Base-by-base conservation (phyloP, 2,888 invertebrate genomes). In the Euzetes globulus region DNA sequence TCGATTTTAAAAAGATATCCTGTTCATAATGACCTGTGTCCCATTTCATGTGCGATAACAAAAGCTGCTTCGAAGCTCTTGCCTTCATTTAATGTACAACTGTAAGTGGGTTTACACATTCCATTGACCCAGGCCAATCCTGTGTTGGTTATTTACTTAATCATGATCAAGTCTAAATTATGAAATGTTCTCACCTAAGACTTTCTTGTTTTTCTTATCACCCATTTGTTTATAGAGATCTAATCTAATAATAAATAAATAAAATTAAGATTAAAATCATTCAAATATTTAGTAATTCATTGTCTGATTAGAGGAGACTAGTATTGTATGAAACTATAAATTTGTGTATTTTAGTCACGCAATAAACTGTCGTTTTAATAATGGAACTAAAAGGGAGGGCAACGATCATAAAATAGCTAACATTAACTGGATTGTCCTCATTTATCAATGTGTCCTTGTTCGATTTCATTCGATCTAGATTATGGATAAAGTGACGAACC, bases 11-110 rank as follows among this genome's bases (percentile, higher is more conserved):
- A 63, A 58, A 22, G 15, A 58, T 25, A 58, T 27, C 29, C 15
- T 27, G 27, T 33, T 33, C 37, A 22, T 11, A 37, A 17, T 75
- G n/a, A 81, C 81, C 80, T 82, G 78, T 83, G 82, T 0, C 82
- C 83, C 78, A 83, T 81, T 77, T 83, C 83, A 76, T 83, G 83
- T 6, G 82, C 81, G 19, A 82, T 82, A 27, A 83, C 82, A 77
- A 81, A 82, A 3, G 82, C 81, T 2, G 82, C 79, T 73, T 82
- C 82, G 76, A 83, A 82, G 65, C 80, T 81, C 25, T 79, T 80
- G 11, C 82, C 82, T 79, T 83, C 82, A 75, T 81, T 82, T 41
- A 82, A 79, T 11, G 82, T 82, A 75, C 82, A 82, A 45, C 81
- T 81, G 77, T 82, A 82, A 37, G 79, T 78, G 1, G 80, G 79